Conservation (phyloP, 2,888 invertebrate genomes). For the Alviniconcha strummeri region DNA sequence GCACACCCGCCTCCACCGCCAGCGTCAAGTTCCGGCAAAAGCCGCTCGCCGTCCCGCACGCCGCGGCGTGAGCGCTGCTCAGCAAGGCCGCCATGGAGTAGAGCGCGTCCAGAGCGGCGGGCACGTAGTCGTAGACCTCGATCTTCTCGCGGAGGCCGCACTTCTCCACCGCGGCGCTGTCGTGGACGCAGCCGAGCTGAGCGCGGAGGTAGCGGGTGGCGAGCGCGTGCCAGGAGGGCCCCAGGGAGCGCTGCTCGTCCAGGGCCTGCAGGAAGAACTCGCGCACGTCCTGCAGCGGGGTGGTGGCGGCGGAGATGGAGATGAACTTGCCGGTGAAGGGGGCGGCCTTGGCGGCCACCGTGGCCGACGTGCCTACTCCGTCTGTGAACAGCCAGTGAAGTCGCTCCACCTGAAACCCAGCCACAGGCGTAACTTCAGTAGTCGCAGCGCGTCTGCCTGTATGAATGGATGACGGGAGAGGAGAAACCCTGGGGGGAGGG, state of each 20-base stretch:
- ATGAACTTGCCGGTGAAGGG: constrained; percentile 2
- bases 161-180: not conserved
- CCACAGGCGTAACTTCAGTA: too few relatives aligned
- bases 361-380: constrained; percentile 28
- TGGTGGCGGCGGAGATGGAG: constrained; percentile 24
- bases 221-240: constrained; percentile 27
- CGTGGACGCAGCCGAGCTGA: not conserved
- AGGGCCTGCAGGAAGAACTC: constrained; percentile 31
- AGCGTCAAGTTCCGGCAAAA: constrained; percentile 1
- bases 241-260: not conserved
- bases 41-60: not conserved
- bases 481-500: not conserved
- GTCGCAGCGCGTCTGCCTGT: too few relatives aligned
- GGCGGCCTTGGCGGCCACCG: not conserved
- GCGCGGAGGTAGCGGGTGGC: not conserved
- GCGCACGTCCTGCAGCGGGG: constrained; percentile 21
- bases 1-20: constrained; percentile 8
- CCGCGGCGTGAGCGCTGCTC: constrained; percentile 17
- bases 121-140: constrained; percentile 5
- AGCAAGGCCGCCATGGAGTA: constrained; percentile 42
- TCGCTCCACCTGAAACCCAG: constrained; percentile 10
- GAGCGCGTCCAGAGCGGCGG: constrained; percentile 38
- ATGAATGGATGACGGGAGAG: not conserved
- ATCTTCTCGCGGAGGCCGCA: constrained; percentile 3
- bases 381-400: constrained; percentile 40